Conservation (phyloP, 1,140 invertebrate genomes). For the Diachasmimorpha longicaudata region DNA sequence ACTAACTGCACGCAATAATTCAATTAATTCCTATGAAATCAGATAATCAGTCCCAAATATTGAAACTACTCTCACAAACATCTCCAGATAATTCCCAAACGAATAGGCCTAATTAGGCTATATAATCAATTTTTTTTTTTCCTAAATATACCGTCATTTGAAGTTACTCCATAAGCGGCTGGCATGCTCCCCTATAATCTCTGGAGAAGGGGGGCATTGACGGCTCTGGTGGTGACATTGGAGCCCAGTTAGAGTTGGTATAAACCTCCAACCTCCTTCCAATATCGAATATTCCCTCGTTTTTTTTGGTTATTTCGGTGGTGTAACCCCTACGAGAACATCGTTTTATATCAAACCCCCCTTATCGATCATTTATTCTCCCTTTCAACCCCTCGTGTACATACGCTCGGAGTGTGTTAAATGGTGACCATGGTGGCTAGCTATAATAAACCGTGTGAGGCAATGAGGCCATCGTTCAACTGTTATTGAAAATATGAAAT, state of each 20-base stretch:
- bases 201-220: not conserved
- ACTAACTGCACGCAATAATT: not conserved
- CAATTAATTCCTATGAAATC: not conserved
- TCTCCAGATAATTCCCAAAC: not conserved
- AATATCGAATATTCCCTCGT: not conserved
- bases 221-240: not conserved
- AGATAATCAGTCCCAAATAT: not conserved
- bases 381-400: not conserved
- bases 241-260: not conserved
- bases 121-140: not conserved
- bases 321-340: not conserved
- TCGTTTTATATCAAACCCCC: not conserved
- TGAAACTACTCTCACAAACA: not conserved
- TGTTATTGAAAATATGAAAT: not conserved
- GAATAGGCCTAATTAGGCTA: not conserved
- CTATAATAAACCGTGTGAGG: not conserved
- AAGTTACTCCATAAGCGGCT: too few relatives aligned
- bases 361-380: not conserved
- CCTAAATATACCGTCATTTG: not conserved
- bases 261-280: not conserved
- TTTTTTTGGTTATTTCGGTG: not conserved
- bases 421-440: not conserved
- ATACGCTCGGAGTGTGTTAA: not conserved
- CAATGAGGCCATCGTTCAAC: not conserved
- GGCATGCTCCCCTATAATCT: too few relatives aligned